phyloP scores from a whole-genome alignment of 2,113 vertebrate genomes.

The Psilopsiagon aymara region DNA sequence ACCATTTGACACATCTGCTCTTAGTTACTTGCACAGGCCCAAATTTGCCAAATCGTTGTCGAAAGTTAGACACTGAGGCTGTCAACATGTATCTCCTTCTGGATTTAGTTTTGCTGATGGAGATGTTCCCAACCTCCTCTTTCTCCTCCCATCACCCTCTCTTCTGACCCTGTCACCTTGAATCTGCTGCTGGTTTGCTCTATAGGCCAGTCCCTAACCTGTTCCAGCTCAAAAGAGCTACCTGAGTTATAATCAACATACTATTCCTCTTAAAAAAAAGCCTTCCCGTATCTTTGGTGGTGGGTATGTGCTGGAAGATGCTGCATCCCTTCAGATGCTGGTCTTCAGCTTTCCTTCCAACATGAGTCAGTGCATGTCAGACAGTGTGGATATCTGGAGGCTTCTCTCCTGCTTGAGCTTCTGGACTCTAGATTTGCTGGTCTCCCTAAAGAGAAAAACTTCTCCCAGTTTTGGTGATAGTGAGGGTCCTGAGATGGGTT shows the following conservation, averaged over 20 bases:
- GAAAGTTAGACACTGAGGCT: slow-evolving; percentile 39
- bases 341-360: neutral
- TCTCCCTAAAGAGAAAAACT: neutral
- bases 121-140: neutral
- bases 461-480: neutral
- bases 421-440: neutral
- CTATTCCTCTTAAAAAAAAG: neutral
- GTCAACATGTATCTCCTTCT: slow-evolving; percentile 46
- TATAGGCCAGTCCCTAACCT: neutral
- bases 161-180: neutral
- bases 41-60: slow-evolving; percentile 32
- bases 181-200: neutral
- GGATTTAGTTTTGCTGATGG: slow-evolving; percentile 7
- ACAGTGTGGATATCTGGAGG: neutral
- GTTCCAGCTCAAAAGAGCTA: neutral
- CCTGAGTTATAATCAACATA: neutral
- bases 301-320: accelerated
- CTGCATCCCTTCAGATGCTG: neutral
- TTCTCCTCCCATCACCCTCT: neutral
- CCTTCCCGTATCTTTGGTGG: neutral
- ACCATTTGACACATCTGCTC: slow-evolving; percentile 52
- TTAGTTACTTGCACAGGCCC: slow-evolving; percentile 24
- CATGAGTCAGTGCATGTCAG: neutral
- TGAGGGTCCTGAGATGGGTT: neutral
- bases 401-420: neutral